A percentile compares a stretch with the other conserved stretches of the same genome.
phyloP scores from a whole-genome alignment of 1,140 invertebrate genomes.

The Asbolus verrucosus region DNA sequence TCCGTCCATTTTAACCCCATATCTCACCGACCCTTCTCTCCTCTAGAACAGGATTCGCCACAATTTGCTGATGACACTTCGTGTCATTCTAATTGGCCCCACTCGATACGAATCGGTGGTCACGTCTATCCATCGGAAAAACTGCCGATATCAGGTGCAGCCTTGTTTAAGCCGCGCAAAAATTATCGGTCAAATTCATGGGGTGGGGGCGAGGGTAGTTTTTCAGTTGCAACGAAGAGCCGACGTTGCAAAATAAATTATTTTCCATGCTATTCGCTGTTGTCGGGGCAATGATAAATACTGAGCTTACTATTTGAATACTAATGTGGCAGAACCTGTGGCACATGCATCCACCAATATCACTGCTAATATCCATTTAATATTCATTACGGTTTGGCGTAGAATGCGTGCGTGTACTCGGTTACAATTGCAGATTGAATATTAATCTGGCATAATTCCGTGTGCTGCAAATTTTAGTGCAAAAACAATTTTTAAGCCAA shows the following conservation, averaged over 20 bases:
- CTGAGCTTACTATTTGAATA: slow-evolving; percentile 28
- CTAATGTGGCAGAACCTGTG: slow-evolving; percentile 36
- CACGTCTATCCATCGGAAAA: slow-evolving; percentile 31
- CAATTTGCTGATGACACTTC: not conserved
- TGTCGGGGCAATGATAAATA: slow-evolving; percentile 25
- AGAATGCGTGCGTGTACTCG: slow-evolving; percentile 32
- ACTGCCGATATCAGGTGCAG: slow-evolving; percentile 33
- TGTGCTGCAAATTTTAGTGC: not conserved
- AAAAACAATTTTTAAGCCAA: slow-evolving; percentile 7
- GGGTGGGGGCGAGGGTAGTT: not conserved
- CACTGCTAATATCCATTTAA: slow-evolving; percentile 39
- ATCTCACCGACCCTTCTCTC: too few species aligned
- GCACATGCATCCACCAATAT: slow-evolving; percentile 29
- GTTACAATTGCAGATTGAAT: slow-evolving; percentile 27
- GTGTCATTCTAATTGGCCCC: slow-evolving; percentile 3
- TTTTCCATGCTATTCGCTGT: too few species aligned
- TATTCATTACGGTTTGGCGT: slow-evolving; percentile 31
- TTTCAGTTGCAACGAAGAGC: not conserved
- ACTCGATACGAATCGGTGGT: slow-evolving; percentile 24
- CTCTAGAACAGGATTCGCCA: not conserved
- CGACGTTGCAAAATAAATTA: slow-evolving; percentile 31
- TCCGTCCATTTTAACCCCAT: too few species aligned
- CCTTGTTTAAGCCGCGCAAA: not conserved
- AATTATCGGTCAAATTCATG: slow-evolving; percentile 18
- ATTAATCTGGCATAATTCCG: slow-evolving; percentile 7